These are phyloP conservation scores for Dorcus parallelipipedus DNA, from an alignment of 2,888 invertebrate genomes.

Conservation along the genomic window DNA sequence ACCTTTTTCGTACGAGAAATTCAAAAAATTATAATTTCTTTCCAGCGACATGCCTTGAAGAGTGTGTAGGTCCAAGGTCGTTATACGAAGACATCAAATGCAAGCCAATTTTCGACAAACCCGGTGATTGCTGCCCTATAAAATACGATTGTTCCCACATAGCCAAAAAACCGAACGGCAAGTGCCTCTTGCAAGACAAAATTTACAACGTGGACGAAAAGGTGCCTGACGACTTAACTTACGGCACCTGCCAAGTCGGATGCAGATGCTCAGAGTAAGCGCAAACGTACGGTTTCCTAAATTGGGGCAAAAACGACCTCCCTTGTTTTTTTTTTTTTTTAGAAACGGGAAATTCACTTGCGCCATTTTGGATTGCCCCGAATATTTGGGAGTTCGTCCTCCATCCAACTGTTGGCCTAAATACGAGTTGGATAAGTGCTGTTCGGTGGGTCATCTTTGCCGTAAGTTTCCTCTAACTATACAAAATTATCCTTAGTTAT, in stretches of 20 bases:
- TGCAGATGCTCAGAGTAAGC: slow-evolving; percentile 15
- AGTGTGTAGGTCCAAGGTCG: background rate
- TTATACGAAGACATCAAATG: slow-evolving; percentile 23
- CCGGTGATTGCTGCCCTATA: slow-evolving; percentile 20
- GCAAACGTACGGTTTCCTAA: slow-evolving; percentile 5
- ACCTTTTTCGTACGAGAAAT: no score
- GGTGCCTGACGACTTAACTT: slow-evolving; percentile 13
- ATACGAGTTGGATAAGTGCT: slow-evolving; percentile 20
- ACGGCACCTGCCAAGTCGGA: slow-evolving; percentile 18
- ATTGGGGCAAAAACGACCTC: background rate
- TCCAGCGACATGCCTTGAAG: background rate
- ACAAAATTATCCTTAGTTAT: background rate
- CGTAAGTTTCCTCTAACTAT: slow-evolving; percentile 12
- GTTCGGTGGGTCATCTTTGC: slow-evolving; percentile 20
- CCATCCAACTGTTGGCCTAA: slow-evolving; percentile 12
- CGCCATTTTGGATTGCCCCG: slow-evolving; percentile 30
- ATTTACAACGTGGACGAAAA: slow-evolving; percentile 12
- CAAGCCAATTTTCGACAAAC: slow-evolving; percentile 18
- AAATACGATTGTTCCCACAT: slow-evolving; percentile 24
- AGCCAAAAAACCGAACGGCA: slow-evolving; percentile 10
- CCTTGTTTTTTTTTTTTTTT: background rate
- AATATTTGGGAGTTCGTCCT: slow-evolving; percentile 19
- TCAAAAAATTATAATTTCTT: background rate
- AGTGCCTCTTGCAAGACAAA: slow-evolving; percentile 23
- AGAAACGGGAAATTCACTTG: slow-evolving; percentile 19